Evolutionary conservation across 2,797 vertebrate species (phyloP).

Genomic region (Gymnoscopelus microlampas): DNA sequence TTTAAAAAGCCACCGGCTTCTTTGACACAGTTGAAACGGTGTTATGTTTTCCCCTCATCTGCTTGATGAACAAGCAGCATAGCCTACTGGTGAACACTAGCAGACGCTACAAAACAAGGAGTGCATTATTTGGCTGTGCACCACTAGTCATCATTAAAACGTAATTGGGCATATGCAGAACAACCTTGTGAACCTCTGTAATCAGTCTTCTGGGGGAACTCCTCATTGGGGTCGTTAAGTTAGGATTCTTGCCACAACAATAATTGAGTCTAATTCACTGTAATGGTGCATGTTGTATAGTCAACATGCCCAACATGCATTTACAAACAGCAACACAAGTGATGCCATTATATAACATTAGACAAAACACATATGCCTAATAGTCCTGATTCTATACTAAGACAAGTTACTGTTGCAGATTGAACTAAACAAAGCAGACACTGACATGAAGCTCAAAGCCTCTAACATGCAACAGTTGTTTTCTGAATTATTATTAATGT

Average conservation of each 20-base stretch:
- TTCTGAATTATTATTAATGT: too few species aligned
- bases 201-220: constrained; percentile 76
- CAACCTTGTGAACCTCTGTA: constrained; percentile 82
- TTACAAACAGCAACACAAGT: not conserved
- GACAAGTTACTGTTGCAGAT: too few species aligned
- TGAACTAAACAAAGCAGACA: too few species aligned
- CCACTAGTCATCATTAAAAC: constrained; percentile 85
- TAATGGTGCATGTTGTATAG: constrained; percentile 18
- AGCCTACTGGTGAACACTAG: constrained; percentile 76
- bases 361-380: too few species aligned
- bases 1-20: constrained; percentile 2
- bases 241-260: constrained; percentile 53
- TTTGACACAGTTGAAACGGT: constrained; percentile 62
- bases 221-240: constrained; percentile 66
- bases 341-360: not conserved
- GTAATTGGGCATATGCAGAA: constrained; percentile 81
- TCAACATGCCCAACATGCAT: not conserved
- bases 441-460: too few species aligned
- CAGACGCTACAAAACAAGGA: constrained; percentile 82
- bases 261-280: constrained; percentile 15
- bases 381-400: too few species aligned
- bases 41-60: constrained; percentile 85
- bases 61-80: constrained; percentile 76
- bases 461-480: too few species aligned
- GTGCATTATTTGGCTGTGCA: constrained; percentile 76